Conservation (phyloP, 2,797 vertebrate genomes). For the Rhabdophis nuchalis region DNA sequence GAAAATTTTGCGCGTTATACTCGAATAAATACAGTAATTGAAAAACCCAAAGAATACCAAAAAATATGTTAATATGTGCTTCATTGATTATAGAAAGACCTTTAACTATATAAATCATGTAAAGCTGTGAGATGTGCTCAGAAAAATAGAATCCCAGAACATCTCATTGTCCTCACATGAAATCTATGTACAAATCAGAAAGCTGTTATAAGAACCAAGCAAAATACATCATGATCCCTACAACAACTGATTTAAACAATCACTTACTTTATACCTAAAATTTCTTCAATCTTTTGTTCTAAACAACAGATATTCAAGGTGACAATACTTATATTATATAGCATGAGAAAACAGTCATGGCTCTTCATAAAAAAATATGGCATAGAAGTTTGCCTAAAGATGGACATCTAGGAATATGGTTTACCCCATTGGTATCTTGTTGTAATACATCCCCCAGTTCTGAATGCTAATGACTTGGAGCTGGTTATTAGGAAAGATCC, state of each 20-base stretch:
- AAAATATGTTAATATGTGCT: background rate
- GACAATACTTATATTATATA: background rate
- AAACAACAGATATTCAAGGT: background rate
- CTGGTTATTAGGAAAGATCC: slow-evolving; percentile 36
- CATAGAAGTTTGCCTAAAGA: background rate
- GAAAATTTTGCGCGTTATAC: too few species aligned
- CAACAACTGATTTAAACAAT: background rate
- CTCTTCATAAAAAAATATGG: background rate
- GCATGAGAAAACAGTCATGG: background rate
- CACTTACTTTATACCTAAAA: background rate
- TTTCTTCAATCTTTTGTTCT: background rate
- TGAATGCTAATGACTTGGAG: slow-evolving; percentile 26
- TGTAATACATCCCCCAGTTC: slow-evolving; percentile 13
- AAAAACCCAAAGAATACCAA: background rate
- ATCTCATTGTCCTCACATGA: background rate
- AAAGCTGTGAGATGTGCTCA: background rate
- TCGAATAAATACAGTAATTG: too few species aligned
- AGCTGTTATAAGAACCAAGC: background rate
- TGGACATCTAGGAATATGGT: background rate
- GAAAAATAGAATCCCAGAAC: background rate
- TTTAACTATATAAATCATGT: background rate
- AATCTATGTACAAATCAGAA: background rate
- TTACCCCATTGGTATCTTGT: background rate
- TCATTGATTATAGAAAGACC: background rate
- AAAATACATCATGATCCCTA: background rate